These are phyloP conservation scores for Megathymus violae DNA, from an alignment of 1,140 invertebrate species.

Conservation along the genomic window DNA sequence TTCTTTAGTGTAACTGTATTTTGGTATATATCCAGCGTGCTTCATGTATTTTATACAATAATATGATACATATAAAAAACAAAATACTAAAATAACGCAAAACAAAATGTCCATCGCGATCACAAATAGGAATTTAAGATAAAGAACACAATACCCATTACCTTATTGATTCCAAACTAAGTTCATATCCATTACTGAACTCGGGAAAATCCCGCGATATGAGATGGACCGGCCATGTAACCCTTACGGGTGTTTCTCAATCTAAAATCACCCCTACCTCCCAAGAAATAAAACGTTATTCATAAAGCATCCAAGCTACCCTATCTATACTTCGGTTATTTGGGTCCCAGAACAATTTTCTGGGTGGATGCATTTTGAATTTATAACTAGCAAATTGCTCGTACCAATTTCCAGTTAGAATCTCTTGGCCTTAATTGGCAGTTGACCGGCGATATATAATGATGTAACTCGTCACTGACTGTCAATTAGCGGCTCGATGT, in stretches of 20 bases:
- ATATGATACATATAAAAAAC: constrained; percentile 2
- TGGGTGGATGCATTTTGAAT: constrained; percentile 79
- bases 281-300: constrained; percentile 6
- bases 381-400: constrained; percentile 80
- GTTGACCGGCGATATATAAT: constrained; percentile 34
- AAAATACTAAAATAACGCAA: not conserved
- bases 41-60: too few species aligned
- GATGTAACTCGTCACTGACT: constrained; percentile 21
- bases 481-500: constrained; percentile 18
- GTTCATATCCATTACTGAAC: constrained; percentile 44
- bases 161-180: constrained; percentile 38
- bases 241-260: constrained; percentile 32
- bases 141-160: constrained; percentile 19
- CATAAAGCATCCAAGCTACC: constrained; percentile 35
- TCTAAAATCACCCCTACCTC: not conserved
- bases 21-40: too few species aligned
- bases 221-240: constrained; percentile 42
- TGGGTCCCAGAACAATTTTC: constrained; percentile 76
- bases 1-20: too few species aligned
- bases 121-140: constrained; percentile 4
- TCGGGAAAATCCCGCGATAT: constrained; percentile 45
- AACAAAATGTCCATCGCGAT: not conserved
- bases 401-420: constrained; percentile 72
- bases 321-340: constrained; percentile 55
- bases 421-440: constrained; percentile 75